Conservation (phyloP, 1,140 invertebrate species). For the Drosophila pachea region DNA sequence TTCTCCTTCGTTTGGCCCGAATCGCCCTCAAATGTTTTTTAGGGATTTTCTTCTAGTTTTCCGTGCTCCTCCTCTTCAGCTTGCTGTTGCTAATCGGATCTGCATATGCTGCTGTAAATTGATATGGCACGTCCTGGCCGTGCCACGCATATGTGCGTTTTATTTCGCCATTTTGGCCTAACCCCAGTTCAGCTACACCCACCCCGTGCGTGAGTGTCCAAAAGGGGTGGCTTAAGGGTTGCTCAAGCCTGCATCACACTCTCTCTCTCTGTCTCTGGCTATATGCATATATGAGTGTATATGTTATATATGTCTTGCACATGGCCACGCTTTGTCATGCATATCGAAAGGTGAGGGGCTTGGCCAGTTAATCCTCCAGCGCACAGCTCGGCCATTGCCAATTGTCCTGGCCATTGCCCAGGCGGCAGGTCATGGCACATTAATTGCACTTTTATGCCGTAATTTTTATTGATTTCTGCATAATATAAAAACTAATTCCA, state of each 20-base stretch:
- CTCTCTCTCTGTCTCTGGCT: slow-evolving; percentile 7
- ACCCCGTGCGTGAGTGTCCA: not conserved
- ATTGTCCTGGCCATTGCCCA: slow-evolving; percentile 27
- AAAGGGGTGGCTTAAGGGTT: slow-evolving; percentile 73
- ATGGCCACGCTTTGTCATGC: slow-evolving; percentile 40
- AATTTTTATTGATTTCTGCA: slow-evolving; percentile 58
- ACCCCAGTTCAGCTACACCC: slow-evolving; percentile 37
- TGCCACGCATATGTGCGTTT: slow-evolving; percentile 28
- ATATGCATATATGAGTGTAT: slow-evolving; percentile 12
- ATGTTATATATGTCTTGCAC: slow-evolving; percentile 5
- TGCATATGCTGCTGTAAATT: slow-evolving; percentile 73
- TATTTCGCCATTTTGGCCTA: slow-evolving; percentile 68
- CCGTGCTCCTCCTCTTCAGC: not conserved
- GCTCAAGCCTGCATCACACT: slow-evolving; percentile 4
- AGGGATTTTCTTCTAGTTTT: not conserved
- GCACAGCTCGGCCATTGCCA: slow-evolving; percentile 35
- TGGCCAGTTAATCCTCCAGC: slow-evolving; percentile 1
- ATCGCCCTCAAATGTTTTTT: slow-evolving; percentile 33
- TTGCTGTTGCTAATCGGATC: slow-evolving; percentile 53
- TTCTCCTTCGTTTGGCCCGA: slow-evolving; percentile 1
- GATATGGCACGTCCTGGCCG: slow-evolving; percentile 52
- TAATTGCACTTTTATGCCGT: slow-evolving; percentile 60
- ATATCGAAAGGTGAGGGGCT: slow-evolving; percentile 41
- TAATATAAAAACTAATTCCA: slow-evolving; percentile 22
- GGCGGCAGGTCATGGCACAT: slow-evolving; percentile 51